phyloP scores from a whole-genome alignment of 23 tunicate genomes.

The Oikopleura dioica region DNA sequence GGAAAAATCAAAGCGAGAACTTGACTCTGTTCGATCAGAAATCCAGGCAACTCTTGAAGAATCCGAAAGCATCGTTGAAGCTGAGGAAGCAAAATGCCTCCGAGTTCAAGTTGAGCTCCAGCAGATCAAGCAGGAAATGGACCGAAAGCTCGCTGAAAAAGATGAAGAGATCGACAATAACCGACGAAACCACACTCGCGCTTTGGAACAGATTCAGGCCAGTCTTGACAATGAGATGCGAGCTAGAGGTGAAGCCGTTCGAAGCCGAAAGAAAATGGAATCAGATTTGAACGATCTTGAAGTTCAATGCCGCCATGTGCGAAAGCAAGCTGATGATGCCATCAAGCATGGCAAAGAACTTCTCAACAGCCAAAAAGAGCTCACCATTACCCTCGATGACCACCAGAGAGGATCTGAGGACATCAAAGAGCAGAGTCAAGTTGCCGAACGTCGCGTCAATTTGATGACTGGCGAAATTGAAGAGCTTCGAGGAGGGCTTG shows the following conservation, averaged over 20 bases:
- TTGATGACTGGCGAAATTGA: constrained; percentile 55
- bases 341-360: constrained; percentile 50
- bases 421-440: constrained; percentile 50
- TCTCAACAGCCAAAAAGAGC: constrained; percentile 46
- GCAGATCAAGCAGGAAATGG: constrained; percentile 63
- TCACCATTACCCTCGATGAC: constrained; percentile 55
- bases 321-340: constrained; percentile 71
- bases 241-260: constrained; percentile 64
- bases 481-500: constrained; percentile 52
- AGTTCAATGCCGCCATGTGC: constrained; percentile 48
- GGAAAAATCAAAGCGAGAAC: constrained; percentile 20
- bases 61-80: too few relatives aligned
- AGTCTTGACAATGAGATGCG: constrained; percentile 75
- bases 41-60: too few relatives aligned
- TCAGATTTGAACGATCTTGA: constrained; percentile 86
- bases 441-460: constrained; percentile 59
- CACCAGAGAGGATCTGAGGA: constrained; percentile 36
- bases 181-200: constrained; percentile 39
- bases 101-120: constrained; percentile 67
- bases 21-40: constrained; percentile 64
- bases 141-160: constrained; percentile 55
- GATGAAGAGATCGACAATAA: constrained; percentile 87
- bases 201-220: constrained; percentile 84
- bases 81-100: constrained; percentile 77
- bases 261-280: constrained; percentile 76